A percentile compares a stretch with the other conserved stretches of the same genome.
These are phyloP conservation scores for Tenualosa ilisha DNA, from an alignment of 2,797 vertebrate genomes.

Conservation along the genomic window DNA sequence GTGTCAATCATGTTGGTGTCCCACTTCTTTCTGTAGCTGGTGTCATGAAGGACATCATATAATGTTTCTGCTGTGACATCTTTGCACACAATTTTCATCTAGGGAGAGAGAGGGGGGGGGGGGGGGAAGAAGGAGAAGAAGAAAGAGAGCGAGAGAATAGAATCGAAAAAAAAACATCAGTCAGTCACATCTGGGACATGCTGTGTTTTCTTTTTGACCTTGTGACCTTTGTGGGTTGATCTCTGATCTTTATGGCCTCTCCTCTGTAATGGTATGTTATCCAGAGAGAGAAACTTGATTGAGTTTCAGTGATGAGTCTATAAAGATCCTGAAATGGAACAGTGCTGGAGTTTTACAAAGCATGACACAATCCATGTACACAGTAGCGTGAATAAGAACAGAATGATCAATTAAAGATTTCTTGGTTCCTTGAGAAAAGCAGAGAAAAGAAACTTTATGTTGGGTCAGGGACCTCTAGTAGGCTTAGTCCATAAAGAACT, in stretches of 20 bases:
- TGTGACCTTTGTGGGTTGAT: neutral
- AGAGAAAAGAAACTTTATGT: neutral
- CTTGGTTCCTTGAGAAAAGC: neutral
- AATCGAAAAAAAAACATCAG: neutral
- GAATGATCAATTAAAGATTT: neutral
- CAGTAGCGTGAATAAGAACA: neutral
- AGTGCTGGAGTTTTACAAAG: neutral
- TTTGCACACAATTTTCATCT: conserved; percentile 86
- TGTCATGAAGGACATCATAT: conserved; percentile 84
- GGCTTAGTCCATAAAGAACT: neutral
- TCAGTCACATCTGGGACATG: neutral
- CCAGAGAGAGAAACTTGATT: neutral
- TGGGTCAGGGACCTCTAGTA: neutral
- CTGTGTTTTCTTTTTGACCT: neutral
- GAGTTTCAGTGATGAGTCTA: neutral
- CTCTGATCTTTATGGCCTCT: neutral
- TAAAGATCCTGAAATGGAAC: neutral
- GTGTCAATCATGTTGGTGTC: conserved; percentile 86
- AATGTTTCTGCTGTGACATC: conserved; percentile 77
- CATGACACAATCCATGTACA: neutral
- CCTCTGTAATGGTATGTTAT: neutral
- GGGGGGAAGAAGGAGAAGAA: conserved; percentile 41
- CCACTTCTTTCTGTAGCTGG: conserved; percentile 81
- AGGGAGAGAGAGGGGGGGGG: conserved; percentile 40
- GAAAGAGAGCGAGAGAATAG: conserved; percentile 31